phyloP scores from a whole-genome alignment of 2,888 invertebrate species.

The Pseudococcus jackbeardsleyi region DNA sequence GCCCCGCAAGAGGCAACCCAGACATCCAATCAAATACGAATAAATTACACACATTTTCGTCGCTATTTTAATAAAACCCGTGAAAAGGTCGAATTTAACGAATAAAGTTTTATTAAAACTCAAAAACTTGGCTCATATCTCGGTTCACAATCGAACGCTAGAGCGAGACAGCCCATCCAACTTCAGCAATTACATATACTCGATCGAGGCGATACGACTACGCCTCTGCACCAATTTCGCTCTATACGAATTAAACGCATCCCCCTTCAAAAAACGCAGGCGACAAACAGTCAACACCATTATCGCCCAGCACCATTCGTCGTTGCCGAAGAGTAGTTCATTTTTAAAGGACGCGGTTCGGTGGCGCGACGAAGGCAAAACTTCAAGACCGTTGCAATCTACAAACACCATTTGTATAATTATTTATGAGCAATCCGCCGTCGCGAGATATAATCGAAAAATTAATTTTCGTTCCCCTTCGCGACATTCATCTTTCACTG shows the following conservation, averaged over 20 bases:
- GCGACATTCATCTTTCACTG: constrained; percentile 49
- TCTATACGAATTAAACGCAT: constrained; percentile 5
- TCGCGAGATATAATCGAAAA: constrained; percentile 55
- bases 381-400: constrained; percentile 38
- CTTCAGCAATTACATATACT: constrained; percentile 13
- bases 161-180: not conserved
- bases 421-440: constrained; percentile 20
- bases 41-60: constrained; percentile 19
- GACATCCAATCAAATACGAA: not conserved
- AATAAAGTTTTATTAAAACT: constrained; percentile 37
- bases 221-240: not conserved
- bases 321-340: not conserved
- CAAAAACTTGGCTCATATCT: constrained; percentile 34
- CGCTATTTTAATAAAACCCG: constrained; percentile 6
- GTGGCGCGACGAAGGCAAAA: not conserved
- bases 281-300: constrained; percentile 42
- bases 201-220: not conserved
- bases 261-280: not conserved
- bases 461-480: constrained; percentile 55
- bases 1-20: not conserved
- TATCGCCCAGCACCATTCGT: constrained; percentile 33
- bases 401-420: constrained; percentile 41
- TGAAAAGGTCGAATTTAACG: constrained; percentile 26
- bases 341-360: not conserved
- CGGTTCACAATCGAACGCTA: not conserved